These are phyloP conservation scores for Hermaeophaga mercurialis DNA, from an alignment of 2,888 invertebrate species.

Conservation along the genomic window DNA sequence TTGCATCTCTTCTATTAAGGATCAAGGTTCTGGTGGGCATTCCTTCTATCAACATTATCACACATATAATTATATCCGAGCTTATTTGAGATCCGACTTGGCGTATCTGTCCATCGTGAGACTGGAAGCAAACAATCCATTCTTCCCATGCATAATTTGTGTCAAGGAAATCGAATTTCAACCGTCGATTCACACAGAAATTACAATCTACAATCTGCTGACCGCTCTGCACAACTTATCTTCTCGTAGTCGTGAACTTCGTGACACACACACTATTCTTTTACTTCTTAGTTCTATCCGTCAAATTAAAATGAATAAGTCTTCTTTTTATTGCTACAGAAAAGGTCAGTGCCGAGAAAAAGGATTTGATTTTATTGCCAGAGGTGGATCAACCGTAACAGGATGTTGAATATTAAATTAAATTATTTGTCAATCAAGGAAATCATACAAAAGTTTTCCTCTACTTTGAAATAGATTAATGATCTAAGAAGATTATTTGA, in stretches of 20 bases:
- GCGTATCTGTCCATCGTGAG: slow-evolving; percentile 10
- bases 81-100: slow-evolving; percentile 8
- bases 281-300: not conserved
- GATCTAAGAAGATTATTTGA: no score
- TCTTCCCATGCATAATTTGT: slow-evolving; percentile 26
- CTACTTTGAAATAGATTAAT: no score
- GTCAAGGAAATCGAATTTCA: slow-evolving; percentile 33
- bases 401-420: no score
- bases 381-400: no score
- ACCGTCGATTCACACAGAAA: slow-evolving; percentile 31
- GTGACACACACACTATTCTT: slow-evolving; percentile 26
- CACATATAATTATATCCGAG: slow-evolving; percentile 2
- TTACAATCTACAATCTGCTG: slow-evolving; percentile 31
- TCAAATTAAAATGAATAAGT: slow-evolving; percentile 1
- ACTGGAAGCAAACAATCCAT: slow-evolving; percentile 18
- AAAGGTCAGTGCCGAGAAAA: slow-evolving; percentile 14
- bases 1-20: not conserved
- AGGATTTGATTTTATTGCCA: not conserved
- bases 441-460: no score
- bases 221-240: slow-evolving; percentile 20
- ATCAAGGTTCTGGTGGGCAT: not conserved
- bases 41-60: slow-evolving; percentile 2
- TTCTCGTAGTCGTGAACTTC: slow-evolving; percentile 28
- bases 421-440: no score
- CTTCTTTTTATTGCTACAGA: slow-evolving; percentile 7